These are phyloP conservation scores for Delia radicum DNA, from an alignment of 1,140 invertebrate genomes.

Conservation along the genomic window DNA sequence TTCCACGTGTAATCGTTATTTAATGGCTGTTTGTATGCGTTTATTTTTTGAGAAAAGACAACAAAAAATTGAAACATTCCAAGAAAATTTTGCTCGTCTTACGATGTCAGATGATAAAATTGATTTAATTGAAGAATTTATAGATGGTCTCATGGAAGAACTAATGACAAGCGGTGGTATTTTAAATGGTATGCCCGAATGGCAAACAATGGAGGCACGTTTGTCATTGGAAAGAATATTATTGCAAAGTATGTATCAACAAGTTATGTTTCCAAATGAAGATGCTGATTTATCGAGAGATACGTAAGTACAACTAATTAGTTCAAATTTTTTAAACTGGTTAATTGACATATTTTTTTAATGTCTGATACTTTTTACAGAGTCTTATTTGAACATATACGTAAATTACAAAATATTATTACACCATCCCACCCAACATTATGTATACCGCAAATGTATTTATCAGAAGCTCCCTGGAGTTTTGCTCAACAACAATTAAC, in stretches of 20 bases:
- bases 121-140: constrained; percentile 69
- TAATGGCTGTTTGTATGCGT: constrained; percentile 77
- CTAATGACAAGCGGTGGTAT: constrained; percentile 37
- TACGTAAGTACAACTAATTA: constrained; percentile 63
- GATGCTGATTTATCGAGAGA: constrained; percentile 93
- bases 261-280: constrained; percentile 95
- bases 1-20: constrained; percentile 72
- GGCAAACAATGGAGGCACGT: constrained; percentile 69
- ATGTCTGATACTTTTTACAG: no score
- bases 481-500: constrained; percentile 92
- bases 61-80: constrained; percentile 66
- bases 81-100: constrained; percentile 73
- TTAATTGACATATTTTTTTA: no score
- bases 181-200: constrained; percentile 63
- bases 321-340: constrained; percentile 24
- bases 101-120: constrained; percentile 82
- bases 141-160: constrained; percentile 54
- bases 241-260: constrained; percentile 87
- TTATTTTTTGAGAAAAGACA: constrained; percentile 78
- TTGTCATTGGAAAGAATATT: constrained; percentile 77
- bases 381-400: constrained; percentile 85
- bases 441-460: constrained; percentile 77
- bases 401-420: constrained; percentile 77
- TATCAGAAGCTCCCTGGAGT: constrained; percentile 95
- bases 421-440: constrained; percentile 82